Base-by-base conservation (phyloP, 2,113 vertebrate species). In the Laticauda laticaudata region DNA sequence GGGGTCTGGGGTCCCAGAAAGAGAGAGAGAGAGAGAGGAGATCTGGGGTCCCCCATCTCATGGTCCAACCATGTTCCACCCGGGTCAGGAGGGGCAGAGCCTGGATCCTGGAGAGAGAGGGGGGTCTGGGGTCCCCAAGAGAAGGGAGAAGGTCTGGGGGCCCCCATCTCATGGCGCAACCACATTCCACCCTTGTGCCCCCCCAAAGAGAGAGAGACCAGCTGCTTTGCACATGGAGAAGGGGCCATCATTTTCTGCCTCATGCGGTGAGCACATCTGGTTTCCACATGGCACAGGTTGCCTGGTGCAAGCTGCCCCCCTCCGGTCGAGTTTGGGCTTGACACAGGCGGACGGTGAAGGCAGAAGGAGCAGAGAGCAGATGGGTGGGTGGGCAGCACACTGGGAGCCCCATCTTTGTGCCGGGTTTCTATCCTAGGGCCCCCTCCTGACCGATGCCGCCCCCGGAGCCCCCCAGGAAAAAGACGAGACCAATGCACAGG, bases 401-500 rank as follows among this genome's bases (percentile, higher is more conserved):
- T 3, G 24, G 4, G 61, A 51, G 48, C 24, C 2, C 20, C 43
- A 1, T 26, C 11, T 14, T 86, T 21, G n/a, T 0, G 6, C 75
- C 0, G 1, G n/a, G 75, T 53, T 93, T 95, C 61, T 93, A 26
- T 93, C 95, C 29, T 95, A 99, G 99, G 98, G 96, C 48, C 45
- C 97, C 3, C 97, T 96, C 85, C 96, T 96, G 10, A 95, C 96
- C 88, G 98, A 98, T 54, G 98, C 98, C 43, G 98, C 98, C 93
- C 99, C 99, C 0, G 99, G 99, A 89, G 99, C 98, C 10, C 98
- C 99, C 5, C 98, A 98, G 94, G 98, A 99, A 93, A 98, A 97
- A 29, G 97, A 96, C 21, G 96, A 98, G 86, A 94, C 93, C 91
- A 97, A 97, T 92, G 92, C 96, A 14, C 96, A 97, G 1, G 98